These are phyloP conservation scores for Pseudomyrmex dendroicus DNA, from an alignment of 1,140 invertebrate species.

Conservation along the genomic window DNA sequence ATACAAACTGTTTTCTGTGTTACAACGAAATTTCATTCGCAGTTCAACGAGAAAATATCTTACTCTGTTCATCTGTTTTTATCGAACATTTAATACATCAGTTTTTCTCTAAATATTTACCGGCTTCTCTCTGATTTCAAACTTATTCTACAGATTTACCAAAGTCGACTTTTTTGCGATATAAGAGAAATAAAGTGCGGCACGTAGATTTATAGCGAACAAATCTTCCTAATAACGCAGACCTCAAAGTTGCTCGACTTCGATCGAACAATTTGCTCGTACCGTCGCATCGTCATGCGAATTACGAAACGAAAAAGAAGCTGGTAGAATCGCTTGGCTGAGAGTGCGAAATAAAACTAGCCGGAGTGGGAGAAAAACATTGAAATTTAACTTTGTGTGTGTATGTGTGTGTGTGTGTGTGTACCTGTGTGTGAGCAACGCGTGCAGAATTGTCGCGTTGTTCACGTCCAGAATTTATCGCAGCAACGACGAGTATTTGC, in stretches of 20 bases:
- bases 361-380: conserved; percentile 18
- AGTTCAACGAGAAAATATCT: too few relatives aligned
- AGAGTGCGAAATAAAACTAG: conserved; percentile 22
- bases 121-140: too few relatives aligned
- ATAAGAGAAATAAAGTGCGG: too few relatives aligned
- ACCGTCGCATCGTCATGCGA: not conserved
- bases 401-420: too few relatives aligned
- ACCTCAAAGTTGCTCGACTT: conserved; percentile 4
- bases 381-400: conserved; percentile 5
- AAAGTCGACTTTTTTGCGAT: too few relatives aligned
- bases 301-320: conserved; percentile 8
- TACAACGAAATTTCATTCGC: too few relatives aligned
- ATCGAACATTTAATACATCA: too few relatives aligned
- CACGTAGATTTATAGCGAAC: not conserved
- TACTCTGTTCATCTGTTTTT: too few relatives aligned
- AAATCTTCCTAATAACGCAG: not conserved
- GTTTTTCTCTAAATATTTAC: too few relatives aligned
- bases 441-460: not conserved
- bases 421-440: too few relatives aligned
- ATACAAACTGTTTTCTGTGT: not conserved
- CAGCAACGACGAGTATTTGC: conserved; percentile 19
- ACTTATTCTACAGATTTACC: not conserved
- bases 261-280: not conserved
- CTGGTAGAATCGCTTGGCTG: not conserved
- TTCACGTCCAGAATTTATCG: not conserved